Evolutionary conservation across 2,797 vertebrate species (phyloP).

Genomic region (Mionectes olivaceus): DNA sequence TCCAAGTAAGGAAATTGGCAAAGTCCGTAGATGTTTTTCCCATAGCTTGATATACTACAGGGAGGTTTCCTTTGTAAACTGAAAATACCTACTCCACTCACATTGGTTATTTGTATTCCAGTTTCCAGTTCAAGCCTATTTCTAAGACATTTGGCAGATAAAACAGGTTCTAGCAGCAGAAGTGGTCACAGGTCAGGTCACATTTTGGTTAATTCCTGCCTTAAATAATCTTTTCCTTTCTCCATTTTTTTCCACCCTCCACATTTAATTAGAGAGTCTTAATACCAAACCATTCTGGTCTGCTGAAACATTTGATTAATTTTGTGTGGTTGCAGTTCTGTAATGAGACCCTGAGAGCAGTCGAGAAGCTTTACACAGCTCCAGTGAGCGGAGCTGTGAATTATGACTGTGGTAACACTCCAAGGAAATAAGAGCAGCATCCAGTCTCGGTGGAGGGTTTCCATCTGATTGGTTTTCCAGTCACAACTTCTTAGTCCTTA

Average conservation of each 20-base stretch:
- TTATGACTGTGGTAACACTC: constrained; percentile 33
- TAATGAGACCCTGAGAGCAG: constrained; percentile 24
- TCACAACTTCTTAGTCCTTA: background rate
- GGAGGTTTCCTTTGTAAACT: background rate
- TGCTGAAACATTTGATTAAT: constrained; percentile 34
- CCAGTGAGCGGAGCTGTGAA: background rate
- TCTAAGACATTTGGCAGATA: background rate
- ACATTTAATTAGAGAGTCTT: background rate
- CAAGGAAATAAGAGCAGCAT: constrained; percentile 22
- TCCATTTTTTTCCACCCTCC: accelerated
- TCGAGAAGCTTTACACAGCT: background rate
- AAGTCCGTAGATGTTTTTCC: background rate
- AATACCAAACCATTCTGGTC: background rate
- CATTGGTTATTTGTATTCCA: background rate
- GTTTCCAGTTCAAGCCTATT: background rate
- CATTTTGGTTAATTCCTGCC: background rate
- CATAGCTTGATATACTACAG: background rate
- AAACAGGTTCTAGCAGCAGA: background rate
- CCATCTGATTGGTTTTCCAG: constrained; percentile 20
- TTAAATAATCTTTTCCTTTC: background rate
- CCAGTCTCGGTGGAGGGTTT: background rate
- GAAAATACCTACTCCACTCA: background rate
- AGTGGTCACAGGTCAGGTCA: background rate
- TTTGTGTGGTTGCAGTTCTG: background rate
- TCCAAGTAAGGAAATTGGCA: background rate